Base-by-base conservation (phyloP, 2,888 invertebrate species). In the Leptinotarsa haldemani region DNA sequence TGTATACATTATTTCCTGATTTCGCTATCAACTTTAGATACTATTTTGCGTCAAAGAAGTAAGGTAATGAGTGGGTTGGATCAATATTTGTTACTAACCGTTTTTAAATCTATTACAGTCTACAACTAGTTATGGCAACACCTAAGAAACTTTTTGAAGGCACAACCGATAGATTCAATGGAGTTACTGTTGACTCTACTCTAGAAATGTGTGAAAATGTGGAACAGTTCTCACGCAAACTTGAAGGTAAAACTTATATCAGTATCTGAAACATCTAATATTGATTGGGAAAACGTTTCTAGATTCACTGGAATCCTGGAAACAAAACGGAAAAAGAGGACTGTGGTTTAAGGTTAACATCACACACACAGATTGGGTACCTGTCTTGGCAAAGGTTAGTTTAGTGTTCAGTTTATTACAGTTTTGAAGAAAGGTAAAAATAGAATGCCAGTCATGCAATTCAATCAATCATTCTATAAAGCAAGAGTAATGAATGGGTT, bases 311-410 rank as follows among this genome's bases (percentile, higher is more conserved):
- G 87, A 88, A 53, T 88, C 88, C 80, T 96, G 96, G 96, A 87
- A 83, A 61, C 86, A 89, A 58, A 89, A 90, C 69, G 90, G 91
- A 15, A 91, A 90, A 80, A 89, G 94, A 72, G 93, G 93, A 40
- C 91, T 95, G 80, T 97, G 96, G 96, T 95, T 96, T 84, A 92
- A 92, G 84, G 92, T 97, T 0, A 88, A 91, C 82, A 90, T 93
- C 58, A 88, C 91, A 75, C 91, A 95, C 83, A 89, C 93, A 4
- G 90, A 90, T 18, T 94, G 94, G 94, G 91, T 97, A 52, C 95
- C 96, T 18, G 84, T 92, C 77, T 88, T 96, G 78, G 91, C 92
- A 7, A 90, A 92, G 88, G 94, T 93, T 88, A 84, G 80, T 84
- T 56, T 7, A 30, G 30, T 30, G 30, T 30, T 30, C 30, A 30